Base-by-base conservation (phyloP, 2,113 vertebrate genomes). In the Ifrita kowaldi region DNA sequence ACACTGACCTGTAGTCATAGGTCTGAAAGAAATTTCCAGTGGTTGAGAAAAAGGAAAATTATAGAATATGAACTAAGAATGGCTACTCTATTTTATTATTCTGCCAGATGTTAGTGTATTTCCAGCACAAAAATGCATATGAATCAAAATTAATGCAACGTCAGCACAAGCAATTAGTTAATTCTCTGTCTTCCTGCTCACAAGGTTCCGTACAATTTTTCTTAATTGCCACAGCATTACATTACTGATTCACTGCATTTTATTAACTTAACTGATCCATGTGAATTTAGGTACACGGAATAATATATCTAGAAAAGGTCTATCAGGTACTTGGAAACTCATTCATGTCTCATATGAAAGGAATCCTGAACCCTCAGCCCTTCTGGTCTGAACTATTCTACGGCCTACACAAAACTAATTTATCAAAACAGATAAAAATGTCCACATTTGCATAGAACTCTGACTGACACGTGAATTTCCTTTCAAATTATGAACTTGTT, bases 1-100 rank as follows among this genome's bases (percentile, higher is more conserved):
- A 41, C 6, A n/a, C 4, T 0, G 1, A 50, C 21, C 24, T 79
- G 20, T 8, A 68, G 9, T 12, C 16, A 27, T 1, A 49, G 2
- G 5, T 41, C 12, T 74, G n/a, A 73, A 69, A 57, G 11, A 77
- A 57, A 32, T 41, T 56, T 28, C 35, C 15, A 41, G 5, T 49
- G 19, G 10, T 69, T 59, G 30, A 71, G 17, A 23, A 85, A 93
- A 85, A 44, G 3, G 4, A 39, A 90, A 77, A 75, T 49, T 33
- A 44, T 2, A 56, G 30, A 55, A 16, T n/a, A 52, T n/a, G 23
- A 88, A 18, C n/a, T 41, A 62, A 75, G 11, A 64, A n/a, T 24
- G 57, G 13, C 9, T 32, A 8, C 4, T 32, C 5, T 30, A 0
- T 56, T 64, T 92, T 39, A 49, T 28, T 73, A 9, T 77, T 88